Evolutionary conservation across 2,797 vertebrate genomes (phyloP).

Genomic region (Staurois parvus): DNA sequence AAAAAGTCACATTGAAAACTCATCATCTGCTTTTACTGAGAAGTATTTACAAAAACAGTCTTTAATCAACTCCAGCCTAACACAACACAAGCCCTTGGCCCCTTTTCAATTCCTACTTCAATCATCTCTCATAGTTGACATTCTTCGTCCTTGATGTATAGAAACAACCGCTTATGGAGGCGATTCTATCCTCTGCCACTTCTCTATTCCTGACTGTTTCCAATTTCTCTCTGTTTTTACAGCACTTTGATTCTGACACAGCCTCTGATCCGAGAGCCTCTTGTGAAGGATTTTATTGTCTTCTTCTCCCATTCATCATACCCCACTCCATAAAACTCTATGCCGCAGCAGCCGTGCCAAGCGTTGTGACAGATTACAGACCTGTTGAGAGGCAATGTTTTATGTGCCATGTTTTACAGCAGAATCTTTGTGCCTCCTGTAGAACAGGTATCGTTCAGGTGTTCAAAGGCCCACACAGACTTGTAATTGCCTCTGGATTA

Average conservation of each 20-base stretch:
- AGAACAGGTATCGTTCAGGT: neutral
- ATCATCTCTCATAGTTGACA: neutral
- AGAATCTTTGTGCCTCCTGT: neutral
- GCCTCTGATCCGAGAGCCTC: constrained; percentile 33
- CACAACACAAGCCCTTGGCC: no score
- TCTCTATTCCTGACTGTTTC: neutral
- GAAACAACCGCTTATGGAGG: neutral
- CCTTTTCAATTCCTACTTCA: neutral
- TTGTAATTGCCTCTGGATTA: neutral
- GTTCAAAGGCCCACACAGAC: neutral
- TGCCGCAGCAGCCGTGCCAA: neutral
- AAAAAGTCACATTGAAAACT: no score
- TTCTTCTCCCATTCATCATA: constrained; percentile 31
- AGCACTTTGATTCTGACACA: constrained; percentile 16
- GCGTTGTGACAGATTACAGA: constrained; percentile 18
- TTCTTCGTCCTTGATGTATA: constrained; percentile 7
- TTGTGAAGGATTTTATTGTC: constrained; percentile 43
- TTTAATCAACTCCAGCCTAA: no score
- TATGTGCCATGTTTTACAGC: constrained; percentile 12
- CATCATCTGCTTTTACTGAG: no score
- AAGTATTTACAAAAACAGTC: no score
- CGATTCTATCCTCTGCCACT: neutral
- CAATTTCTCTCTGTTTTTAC: constrained; percentile 26
- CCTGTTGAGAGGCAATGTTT: constrained; percentile 11
- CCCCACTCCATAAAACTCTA: constrained; percentile 32